Evolutionary conservation across 92 coral and sea anemone genomes (phyloP).

Genomic region (Epizoanthus ramosus): DNA sequence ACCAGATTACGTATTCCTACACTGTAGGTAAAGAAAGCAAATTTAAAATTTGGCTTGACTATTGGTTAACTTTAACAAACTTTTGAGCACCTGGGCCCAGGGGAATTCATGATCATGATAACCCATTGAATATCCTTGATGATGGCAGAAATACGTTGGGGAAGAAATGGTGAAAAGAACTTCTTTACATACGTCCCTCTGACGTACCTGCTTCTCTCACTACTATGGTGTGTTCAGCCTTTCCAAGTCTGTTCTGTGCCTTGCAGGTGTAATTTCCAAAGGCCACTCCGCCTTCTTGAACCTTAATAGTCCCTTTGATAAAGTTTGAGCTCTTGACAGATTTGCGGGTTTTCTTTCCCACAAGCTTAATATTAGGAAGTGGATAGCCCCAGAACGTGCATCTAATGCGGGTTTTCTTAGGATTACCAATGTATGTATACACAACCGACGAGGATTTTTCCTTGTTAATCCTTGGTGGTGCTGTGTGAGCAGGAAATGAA

Average conservation of each 20-base stretch:
- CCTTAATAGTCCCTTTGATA: constrained; percentile 36
- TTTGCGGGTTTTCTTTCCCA: constrained; percentile 26
- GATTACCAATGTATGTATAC: constrained; percentile 71
- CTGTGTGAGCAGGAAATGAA: constrained; percentile 16
- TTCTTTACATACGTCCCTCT: not conserved
- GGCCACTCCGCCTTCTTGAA: constrained; percentile 28
- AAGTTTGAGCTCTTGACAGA: not conserved
- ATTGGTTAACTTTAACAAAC: too few relatives aligned
- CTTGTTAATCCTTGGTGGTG: constrained; percentile 73
- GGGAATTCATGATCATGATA: too few relatives aligned
- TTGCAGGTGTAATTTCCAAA: constrained; percentile 66
- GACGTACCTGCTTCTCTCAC: constrained; percentile 70
- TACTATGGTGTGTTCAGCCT: constrained; percentile 38
- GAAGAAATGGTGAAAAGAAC: not conserved
- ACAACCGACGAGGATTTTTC: constrained; percentile 52
- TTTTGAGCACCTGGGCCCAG: too few relatives aligned
- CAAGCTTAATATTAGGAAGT: constrained; percentile 54
- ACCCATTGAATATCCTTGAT: too few relatives aligned
- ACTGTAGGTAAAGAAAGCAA: too few relatives aligned
- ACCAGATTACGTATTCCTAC: too few relatives aligned
- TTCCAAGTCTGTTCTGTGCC: constrained; percentile 60
- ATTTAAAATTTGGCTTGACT: too few relatives aligned
- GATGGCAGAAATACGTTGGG: not conserved
- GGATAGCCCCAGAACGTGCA: constrained; percentile 84
- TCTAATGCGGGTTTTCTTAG: constrained; percentile 36